phyloP scores from a whole-genome alignment of 2,888 invertebrate genomes.

The Philereme vetulata region DNA sequence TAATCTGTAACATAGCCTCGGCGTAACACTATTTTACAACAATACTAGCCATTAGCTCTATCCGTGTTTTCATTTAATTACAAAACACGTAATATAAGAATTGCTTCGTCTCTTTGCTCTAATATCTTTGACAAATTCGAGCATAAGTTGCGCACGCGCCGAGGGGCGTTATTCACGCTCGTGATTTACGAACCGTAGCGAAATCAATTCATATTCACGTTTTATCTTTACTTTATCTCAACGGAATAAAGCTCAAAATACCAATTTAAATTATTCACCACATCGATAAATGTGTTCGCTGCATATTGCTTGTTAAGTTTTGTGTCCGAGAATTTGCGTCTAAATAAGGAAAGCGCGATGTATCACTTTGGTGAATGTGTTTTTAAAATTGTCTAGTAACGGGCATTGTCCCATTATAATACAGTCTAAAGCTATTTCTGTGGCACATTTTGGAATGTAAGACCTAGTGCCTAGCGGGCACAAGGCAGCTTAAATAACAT shows the following conservation, averaged over 20 bases:
- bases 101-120: background rate
- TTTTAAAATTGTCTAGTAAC: background rate
- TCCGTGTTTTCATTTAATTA: too few species aligned
- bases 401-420: background rate
- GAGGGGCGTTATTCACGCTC: constrained; percentile 56
- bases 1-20: too few species aligned
- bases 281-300: constrained; percentile 3
- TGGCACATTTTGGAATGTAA: background rate
- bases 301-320: constrained; percentile 2
- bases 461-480: too few species aligned
- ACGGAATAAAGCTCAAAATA: constrained; percentile 22
- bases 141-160: constrained; percentile 48
- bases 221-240: constrained; percentile 25
- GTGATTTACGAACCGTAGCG: constrained; percentile 59
- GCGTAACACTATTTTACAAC: too few species aligned
- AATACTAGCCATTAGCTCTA: too few species aligned
- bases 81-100: too few species aligned
- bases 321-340: constrained; percentile 3
- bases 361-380: background rate
- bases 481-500: too few species aligned
- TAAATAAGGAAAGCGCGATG: constrained; percentile 1
- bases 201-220: constrained; percentile 51
- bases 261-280: constrained; percentile 5
- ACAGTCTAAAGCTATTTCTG: background rate
- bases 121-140: constrained; percentile 44